Percentiles rank a stretch among this genome's conserved stretches.
Conservation (phyloP, 2,113 vertebrate species). For the Chaetops frenatus region DNA sequence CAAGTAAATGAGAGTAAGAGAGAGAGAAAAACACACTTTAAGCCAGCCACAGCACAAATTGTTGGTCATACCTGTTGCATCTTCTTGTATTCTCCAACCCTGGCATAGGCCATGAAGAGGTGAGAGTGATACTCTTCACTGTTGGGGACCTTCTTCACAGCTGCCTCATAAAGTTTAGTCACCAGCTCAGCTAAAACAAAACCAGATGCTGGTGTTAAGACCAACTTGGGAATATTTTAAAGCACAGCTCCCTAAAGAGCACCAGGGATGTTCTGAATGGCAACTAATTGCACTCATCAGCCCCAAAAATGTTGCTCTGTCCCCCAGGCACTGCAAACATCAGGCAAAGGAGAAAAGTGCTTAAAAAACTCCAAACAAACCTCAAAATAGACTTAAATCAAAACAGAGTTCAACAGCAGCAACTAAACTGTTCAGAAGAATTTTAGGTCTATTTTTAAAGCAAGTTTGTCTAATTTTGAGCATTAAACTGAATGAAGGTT, state of each 20-base stretch:
- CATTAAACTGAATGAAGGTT: neutral
- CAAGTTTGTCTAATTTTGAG: neutral
- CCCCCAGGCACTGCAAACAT: neutral
- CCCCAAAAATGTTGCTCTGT: neutral
- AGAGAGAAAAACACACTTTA: neutral
- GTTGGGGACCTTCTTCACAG: conserved; percentile 94
- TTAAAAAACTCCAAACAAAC: neutral
- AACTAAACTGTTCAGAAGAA: neutral
- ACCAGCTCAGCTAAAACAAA: conserved; percentile 88
- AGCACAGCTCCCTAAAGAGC: neutral
- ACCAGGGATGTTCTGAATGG: neutral
- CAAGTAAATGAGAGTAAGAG: neutral
- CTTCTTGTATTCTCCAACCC: conserved; percentile 98
- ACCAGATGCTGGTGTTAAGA: conserved; percentile 3
- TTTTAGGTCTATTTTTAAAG: neutral
- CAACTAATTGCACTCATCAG: neutral
- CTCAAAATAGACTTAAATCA: neutral
- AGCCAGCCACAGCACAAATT: neutral
- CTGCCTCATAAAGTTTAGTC: conserved; percentile 95
- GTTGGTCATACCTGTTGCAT: conserved; percentile 89
- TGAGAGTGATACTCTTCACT: conserved; percentile 99
- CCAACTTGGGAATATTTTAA: neutral
- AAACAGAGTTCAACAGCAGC: neutral
- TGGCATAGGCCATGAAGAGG: conserved; percentile 98
- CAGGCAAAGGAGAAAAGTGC: neutral